Evolutionary conservation across 2,113 vertebrate species (phyloP).

Genomic region (Ctenomys sociabilis): DNA sequence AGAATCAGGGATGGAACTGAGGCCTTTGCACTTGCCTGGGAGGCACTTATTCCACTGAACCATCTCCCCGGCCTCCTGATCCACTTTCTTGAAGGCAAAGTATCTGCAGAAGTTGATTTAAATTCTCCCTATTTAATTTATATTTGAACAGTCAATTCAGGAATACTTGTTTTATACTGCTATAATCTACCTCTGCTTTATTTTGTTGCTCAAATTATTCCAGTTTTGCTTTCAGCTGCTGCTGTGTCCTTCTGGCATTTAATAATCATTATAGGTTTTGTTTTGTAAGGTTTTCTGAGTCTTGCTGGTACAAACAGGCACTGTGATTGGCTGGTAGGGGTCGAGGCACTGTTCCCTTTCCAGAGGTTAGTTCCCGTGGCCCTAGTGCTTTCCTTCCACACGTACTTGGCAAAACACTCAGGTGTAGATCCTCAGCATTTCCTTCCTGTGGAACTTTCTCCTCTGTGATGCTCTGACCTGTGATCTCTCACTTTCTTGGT

Average conservation of each 20-base stretch:
- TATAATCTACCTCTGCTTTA: not conserved
- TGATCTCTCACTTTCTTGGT: not conserved
- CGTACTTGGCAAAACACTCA: not conserved
- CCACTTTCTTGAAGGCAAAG: not conserved
- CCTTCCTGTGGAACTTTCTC: not conserved
- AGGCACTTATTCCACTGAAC: too few relatives aligned
- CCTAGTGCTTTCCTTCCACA: not conserved
- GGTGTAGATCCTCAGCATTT: not conserved
- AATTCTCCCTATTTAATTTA: not conserved
- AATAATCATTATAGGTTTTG: not conserved
- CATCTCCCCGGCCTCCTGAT: too few relatives aligned
- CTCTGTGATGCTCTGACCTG: not conserved
- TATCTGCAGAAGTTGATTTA: not conserved
- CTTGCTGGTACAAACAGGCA: not conserved
- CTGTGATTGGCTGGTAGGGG: not conserved
- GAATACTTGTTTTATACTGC: not conserved
- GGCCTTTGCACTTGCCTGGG: too few relatives aligned
- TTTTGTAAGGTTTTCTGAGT: not conserved
- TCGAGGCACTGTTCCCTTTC: not conserved
- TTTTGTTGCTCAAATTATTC: conserved; percentile 29
- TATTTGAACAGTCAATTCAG: not conserved
- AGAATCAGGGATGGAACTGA: too few relatives aligned
- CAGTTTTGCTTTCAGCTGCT: not conserved
- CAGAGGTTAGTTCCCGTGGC: not conserved
- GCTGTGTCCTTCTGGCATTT: not conserved